Percentiles rank a stretch among this genome's conserved stretches.
Evolutionary conservation across 1,140 invertebrate species (phyloP).

Genomic region (Idris sp.): DNA sequence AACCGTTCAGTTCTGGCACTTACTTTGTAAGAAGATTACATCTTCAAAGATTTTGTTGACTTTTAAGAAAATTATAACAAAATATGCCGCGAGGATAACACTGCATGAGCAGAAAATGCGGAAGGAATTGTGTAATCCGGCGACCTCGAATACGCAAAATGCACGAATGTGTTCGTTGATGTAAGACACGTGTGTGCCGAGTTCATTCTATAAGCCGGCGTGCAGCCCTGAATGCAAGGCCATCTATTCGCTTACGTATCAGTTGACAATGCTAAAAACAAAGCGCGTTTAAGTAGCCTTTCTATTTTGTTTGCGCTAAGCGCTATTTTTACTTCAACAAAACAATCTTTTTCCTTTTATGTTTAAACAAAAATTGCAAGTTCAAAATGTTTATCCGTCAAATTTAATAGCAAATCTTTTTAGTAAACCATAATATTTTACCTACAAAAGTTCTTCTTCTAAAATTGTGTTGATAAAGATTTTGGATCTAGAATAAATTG

Average conservation of each 20-base stretch:
- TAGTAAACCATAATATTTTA: too few relatives aligned
- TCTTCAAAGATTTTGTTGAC: too few relatives aligned
- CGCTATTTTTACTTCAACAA: constrained; percentile 35
- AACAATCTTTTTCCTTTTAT: too few relatives aligned
- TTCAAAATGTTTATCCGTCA: too few relatives aligned
- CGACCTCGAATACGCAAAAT: constrained; percentile 61
- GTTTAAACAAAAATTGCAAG: too few relatives aligned
- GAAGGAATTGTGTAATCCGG: constrained; percentile 58
- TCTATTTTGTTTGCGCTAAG: constrained; percentile 29
- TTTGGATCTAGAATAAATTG: too few relatives aligned
- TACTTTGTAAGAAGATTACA: too few relatives aligned
- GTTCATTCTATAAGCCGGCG: constrained; percentile 24
- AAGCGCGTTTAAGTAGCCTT: constrained; percentile 48
- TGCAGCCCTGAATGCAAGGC: constrained; percentile 61
- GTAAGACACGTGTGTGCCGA: constrained; percentile 47
- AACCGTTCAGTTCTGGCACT: too few relatives aligned
- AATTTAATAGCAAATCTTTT: too few relatives aligned
- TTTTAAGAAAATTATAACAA: too few relatives aligned
- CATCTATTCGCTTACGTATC: constrained; percentile 61
- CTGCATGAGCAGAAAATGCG: constrained; percentile 43
- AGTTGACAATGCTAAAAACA: constrained; percentile 60
- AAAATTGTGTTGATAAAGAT: too few relatives aligned
- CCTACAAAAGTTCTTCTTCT: too few relatives aligned
- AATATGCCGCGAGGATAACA: constrained; percentile 32
- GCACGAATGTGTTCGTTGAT: constrained; percentile 41